Evolutionary conservation across 2,888 invertebrate genomes (phyloP).

Genomic region (Platycnemis pennipes): DNA sequence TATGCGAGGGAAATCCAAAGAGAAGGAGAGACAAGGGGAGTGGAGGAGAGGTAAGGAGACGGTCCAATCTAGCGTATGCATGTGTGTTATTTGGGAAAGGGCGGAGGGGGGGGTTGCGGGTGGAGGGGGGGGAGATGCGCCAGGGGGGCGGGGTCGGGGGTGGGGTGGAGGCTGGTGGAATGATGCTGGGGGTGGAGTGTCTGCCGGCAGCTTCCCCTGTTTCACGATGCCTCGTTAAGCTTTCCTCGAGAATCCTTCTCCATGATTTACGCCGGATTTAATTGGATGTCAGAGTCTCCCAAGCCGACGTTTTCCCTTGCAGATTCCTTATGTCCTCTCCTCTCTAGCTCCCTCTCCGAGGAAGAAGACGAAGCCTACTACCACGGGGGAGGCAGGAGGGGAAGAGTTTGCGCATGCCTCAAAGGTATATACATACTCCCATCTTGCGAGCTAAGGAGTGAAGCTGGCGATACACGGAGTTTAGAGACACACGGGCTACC

Average conservation of each 20-base stretch:
- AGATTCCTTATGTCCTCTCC: slow-evolving; percentile 62
- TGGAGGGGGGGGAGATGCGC: not conserved
- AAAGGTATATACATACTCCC: slow-evolving; percentile 52
- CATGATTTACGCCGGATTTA: slow-evolving; percentile 67
- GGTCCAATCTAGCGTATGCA: slow-evolving; percentile 26
- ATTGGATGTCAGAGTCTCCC: slow-evolving; percentile 63
- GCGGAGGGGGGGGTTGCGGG: not conserved
- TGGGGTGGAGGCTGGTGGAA: not conserved
- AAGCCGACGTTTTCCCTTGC: slow-evolving; percentile 58
- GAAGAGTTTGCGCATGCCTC: slow-evolving; percentile 60
- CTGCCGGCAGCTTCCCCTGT: slow-evolving; percentile 35
- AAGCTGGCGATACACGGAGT: not conserved
- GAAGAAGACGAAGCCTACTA: not conserved
- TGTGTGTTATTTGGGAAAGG: slow-evolving; percentile 22
- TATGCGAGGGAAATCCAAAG: not conserved
- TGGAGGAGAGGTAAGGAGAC: not conserved
- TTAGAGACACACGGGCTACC: not conserved
- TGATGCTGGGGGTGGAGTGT: not conserved
- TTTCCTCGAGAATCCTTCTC: slow-evolving; percentile 66
- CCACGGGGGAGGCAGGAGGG: not conserved
- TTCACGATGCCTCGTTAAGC: slow-evolving; percentile 65
- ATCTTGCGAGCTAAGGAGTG: not conserved
- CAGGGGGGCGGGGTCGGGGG: not conserved
- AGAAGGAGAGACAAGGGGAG: not conserved
- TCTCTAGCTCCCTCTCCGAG: not conserved